phyloP scores from a whole-genome alignment of 2,888 invertebrate genomes.

The Icerya purchasi region DNA sequence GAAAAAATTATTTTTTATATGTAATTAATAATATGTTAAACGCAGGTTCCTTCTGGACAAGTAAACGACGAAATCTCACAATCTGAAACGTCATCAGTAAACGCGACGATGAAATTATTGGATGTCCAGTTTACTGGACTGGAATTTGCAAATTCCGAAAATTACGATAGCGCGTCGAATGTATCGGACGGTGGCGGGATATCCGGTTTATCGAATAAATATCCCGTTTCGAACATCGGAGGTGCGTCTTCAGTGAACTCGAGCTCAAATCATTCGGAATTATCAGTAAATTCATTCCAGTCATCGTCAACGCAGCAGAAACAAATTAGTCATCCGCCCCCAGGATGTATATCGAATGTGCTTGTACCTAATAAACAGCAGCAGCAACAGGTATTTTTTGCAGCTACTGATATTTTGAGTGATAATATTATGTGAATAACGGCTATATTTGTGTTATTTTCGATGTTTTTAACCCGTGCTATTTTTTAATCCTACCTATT shows the following conservation, averaged over 20 bases:
- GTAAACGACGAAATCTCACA: constrained; percentile 5
- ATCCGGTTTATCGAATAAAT: constrained; percentile 8
- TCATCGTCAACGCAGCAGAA: constrained; percentile 1
- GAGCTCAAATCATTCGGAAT: constrained; percentile 4
- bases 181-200: neutral
- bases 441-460: no score
- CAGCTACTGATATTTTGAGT: no score
- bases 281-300: constrained; percentile 10
- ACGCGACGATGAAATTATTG: constrained; percentile 8
- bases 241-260: neutral
- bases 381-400: no score
- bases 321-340: constrained; percentile 5
- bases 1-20: no score
- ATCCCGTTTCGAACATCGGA: neutral
- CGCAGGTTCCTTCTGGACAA: neutral
- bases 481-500: no score
- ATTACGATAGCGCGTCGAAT: constrained; percentile 1
- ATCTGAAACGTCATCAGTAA: constrained; percentile 5
- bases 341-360: constrained; percentile 5
- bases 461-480: no score
- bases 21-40: neutral
- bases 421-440: no score
- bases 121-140: constrained; percentile 6
- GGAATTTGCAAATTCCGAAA: constrained; percentile 2
- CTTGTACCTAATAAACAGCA: constrained; percentile 9